These are phyloP conservation scores for Malacoctenus gilli DNA, from an alignment of 2,797 vertebrate species.

Conservation along the genomic window DNA sequence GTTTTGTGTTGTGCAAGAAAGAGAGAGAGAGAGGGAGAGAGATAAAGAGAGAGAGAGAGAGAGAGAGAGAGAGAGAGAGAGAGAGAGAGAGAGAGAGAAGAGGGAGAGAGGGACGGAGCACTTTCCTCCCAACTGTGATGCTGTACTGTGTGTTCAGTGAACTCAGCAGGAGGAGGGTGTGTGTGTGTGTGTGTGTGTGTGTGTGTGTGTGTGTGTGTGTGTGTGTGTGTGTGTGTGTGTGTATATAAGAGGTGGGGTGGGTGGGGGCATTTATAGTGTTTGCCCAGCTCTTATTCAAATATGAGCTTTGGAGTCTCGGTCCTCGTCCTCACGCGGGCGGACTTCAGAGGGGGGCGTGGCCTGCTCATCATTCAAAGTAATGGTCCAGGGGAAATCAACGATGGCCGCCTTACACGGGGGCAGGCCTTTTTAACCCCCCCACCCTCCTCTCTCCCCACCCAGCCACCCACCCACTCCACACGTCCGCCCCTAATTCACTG, in stretches of 20 bases:
- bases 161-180: conserved; percentile 21
- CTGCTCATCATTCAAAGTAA: conserved; percentile 54
- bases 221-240: neutral
- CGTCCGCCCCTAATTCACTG: conserved; percentile 30
- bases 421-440: no score
- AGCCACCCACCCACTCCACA: conserved; percentile 51
- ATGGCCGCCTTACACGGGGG: neutral
- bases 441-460: no score
- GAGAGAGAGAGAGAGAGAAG: no score
- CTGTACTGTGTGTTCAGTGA: conserved; percentile 47
- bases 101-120: no score
- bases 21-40: no score
- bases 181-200: neutral
- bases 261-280: conserved; percentile 51
- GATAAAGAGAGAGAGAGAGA: no score
- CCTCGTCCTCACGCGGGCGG: conserved; percentile 34
- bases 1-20: no score
- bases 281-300: conserved; percentile 74
- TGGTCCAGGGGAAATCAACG: conserved; percentile 35
- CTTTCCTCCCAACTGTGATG: conserved; percentile 54
- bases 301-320: conserved; percentile 75
- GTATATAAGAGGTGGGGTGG: no score
- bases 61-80: no score
- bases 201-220: neutral
- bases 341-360: conserved; percentile 47